Evolutionary conservation across 2,113 vertebrate genomes (phyloP), one percentile per base, ranked within the genome.

Genomic region (Podiceps cristatus): DNA sequence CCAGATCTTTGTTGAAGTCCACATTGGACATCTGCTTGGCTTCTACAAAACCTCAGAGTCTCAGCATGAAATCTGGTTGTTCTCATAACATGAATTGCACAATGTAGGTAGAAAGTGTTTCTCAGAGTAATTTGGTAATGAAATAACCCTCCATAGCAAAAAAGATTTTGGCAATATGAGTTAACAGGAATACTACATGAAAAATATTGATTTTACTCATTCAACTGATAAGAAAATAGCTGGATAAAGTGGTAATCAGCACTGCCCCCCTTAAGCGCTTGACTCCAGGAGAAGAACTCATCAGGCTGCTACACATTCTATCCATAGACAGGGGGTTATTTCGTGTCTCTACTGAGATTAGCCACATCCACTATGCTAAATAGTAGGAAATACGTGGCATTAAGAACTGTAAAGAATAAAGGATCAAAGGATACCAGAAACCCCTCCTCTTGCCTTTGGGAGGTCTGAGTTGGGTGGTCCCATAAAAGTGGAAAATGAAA

Each of bases 181-280:
- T 83, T 90, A 84, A 55, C 23, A 88, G 67, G 45, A 59, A 47
- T 25, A 45, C 25, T 69, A 29, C 44, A 80, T 35, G 71, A 88
- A 96, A 90, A 94, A 77, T 80, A 86, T 66, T 88, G 75, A 83
- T 95, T 96, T 90, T 96, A 5, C 24, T 8, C 85, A 63, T 95
- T 92, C 59, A 88, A 7, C 71, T 79, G 63, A 80, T 90, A 88
- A 44, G 59, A 95, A 95, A 90, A 86, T 67, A 94, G 18, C 72
- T 93, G 64, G 23, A 58, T 88, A 47, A 83, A 95, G 37, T 67
- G 25, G 40, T 63, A 90, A 88, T 91, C 82, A 74, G n/a, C 37
- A 64, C 37, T 88, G 31, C 23, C 55, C 92, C 25, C 20, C 50
- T 73, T n/a, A 93, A 69, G 59, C 59, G 50, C 28, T 88, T 74